A percentile compares a stretch with the other conserved stretches of the same genome.
Conservation (phyloP, 1,140 invertebrate species). For the Episyrphus balteatus region DNA sequence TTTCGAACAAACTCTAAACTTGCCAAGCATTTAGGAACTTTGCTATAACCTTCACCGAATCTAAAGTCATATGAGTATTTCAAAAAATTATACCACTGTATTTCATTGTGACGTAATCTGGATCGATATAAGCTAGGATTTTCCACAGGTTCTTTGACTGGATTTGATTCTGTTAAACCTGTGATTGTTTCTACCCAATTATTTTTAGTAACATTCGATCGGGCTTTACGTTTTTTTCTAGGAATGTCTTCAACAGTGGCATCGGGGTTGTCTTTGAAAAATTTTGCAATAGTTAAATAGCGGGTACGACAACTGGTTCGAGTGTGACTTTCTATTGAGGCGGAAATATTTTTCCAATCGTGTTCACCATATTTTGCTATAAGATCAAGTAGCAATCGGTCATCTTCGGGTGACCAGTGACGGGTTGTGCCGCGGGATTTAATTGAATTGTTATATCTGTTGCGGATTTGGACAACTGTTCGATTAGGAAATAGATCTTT, state of each 20-base stretch:
- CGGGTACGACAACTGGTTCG: constrained; percentile 41
- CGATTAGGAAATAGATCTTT: constrained; percentile 41
- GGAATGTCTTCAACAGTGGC: constrained; percentile 25
- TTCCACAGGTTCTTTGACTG: not conserved
- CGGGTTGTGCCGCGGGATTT: constrained; percentile 29
- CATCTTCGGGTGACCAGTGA: constrained; percentile 39
- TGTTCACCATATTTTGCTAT: constrained; percentile 28
- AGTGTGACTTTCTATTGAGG: constrained; percentile 33
- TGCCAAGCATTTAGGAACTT: constrained; percentile 2
- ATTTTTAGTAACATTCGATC: constrained; percentile 14
- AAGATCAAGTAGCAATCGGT: constrained; percentile 34
- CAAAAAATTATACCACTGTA: constrained; percentile 16
- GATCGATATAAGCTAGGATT: not conserved
- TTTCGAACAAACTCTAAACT: constrained; percentile 7
- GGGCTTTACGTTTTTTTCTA: constrained; percentile 10
- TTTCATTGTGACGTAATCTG: constrained; percentile 1
- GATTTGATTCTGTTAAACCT: constrained; percentile 14
- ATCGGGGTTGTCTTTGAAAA: constrained; percentile 28
- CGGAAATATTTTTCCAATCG: constrained; percentile 38
- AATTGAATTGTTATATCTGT: constrained; percentile 40
- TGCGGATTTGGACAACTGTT: constrained; percentile 41
- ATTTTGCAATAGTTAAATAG: constrained; percentile 33
- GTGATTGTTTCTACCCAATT: constrained; percentile 27
- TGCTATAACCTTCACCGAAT: constrained; percentile 3
- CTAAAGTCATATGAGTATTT: constrained; percentile 25